A percentile compares a stretch with the other conserved stretches of the same genome.
Conservation (phyloP, 2,113 vertebrate species). For the Tetraodon nigroviridis region DNA sequence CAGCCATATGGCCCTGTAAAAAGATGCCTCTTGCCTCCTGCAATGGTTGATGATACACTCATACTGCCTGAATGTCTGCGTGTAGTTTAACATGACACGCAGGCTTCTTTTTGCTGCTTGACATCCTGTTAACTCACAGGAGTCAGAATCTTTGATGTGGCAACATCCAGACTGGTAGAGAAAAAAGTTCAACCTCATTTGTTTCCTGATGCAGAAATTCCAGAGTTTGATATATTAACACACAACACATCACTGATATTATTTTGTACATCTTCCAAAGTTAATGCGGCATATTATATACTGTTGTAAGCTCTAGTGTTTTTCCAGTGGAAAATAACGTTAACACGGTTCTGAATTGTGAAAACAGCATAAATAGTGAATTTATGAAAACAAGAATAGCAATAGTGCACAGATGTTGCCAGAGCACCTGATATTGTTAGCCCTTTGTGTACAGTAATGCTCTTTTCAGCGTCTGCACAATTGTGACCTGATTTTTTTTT, state of each 20-base stretch:
- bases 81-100: conserved; percentile 17
- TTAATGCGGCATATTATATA: no score
- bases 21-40: conserved; percentile 18
- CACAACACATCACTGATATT: no score
- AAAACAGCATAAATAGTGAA: no score
- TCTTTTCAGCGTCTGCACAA: conserved; percentile 31
- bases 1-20: conserved; percentile 38
- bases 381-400: not conserved
- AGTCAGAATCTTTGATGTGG: not conserved
- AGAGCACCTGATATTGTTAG: not conserved
- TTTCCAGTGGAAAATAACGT: no score
- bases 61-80: conserved; percentile 9
- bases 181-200: no score
- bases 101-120: conserved; percentile 11
- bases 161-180: not conserved
- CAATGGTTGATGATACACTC: conserved; percentile 11
- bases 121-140: conserved; percentile 33
- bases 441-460: conserved; percentile 18
- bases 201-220: no score
- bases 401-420: not conserved
- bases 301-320: no score
- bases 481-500: conserved; percentile 49
- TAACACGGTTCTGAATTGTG: no score
- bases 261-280: no score
- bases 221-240: no score